A percentile compares a stretch with the other conserved stretches of the same genome.
Conservation (phyloP, 2,797 vertebrate species). For the Hafferia zeledoni region DNA sequence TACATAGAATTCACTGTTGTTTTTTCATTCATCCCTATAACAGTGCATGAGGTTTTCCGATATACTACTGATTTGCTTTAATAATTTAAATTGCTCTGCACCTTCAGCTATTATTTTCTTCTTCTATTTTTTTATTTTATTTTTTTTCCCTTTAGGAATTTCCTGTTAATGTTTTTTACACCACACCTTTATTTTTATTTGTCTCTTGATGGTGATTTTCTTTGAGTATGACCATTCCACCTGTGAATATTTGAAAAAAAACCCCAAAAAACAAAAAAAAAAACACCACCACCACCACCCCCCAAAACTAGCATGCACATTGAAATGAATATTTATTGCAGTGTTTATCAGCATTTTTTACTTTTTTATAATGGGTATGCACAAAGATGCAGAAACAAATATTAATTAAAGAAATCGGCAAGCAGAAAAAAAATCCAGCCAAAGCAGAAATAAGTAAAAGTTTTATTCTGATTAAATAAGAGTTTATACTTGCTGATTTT, state of each 20-base stretch:
- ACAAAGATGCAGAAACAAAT: neutral
- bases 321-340: neutral
- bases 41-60: neutral
- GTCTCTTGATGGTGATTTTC: neutral
- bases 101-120: neutral
- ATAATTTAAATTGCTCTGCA: neutral
- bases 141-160: neutral
- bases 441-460: neutral
- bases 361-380: neutral
- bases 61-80: neutral
- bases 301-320: neutral
- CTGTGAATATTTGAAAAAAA: neutral
- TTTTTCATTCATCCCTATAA: neutral
- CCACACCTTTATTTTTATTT: neutral
- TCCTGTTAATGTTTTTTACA: neutral
- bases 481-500: neutral
- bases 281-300: too few species aligned
- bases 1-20: neutral
- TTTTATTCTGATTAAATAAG: neutral
- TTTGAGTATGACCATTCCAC: neutral
- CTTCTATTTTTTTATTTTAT: too few species aligned
- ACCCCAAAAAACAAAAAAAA: neutral
- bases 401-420: neutral
- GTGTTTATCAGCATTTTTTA: neutral
- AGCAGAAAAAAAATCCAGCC: fast-evolving